Evolutionary conservation across 2,888 invertebrate genomes (phyloP).

Genomic region (Neoaliturus tenellus): DNA sequence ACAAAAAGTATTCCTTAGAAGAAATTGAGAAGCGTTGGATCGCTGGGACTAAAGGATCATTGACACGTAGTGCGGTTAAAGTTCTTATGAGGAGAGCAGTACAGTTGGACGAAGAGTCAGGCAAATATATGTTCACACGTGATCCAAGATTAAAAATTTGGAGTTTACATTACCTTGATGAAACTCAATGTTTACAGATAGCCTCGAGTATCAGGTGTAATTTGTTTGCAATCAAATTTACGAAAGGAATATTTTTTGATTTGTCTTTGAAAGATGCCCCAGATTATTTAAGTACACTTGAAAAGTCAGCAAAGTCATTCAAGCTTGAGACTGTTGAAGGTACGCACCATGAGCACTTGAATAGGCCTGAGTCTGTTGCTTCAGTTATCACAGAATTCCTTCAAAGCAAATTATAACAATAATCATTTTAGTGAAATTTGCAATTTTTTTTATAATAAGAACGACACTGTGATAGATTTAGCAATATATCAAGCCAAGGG

Average conservation of each 20-base stretch:
- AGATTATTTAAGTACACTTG: slow-evolving; percentile 76
- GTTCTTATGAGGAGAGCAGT: slow-evolving; percentile 74
- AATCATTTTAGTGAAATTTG: too few species aligned
- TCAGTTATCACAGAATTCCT: slow-evolving; percentile 77
- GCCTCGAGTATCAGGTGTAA: slow-evolving; percentile 75
- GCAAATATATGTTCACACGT: slow-evolving; percentile 79
- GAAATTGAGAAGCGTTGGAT: slow-evolving; percentile 73
- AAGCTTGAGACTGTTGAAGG: slow-evolving; percentile 80
- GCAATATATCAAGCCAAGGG: too few species aligned
- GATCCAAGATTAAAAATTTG: slow-evolving; percentile 78
- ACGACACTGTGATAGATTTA: too few species aligned
- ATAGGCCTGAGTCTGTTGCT: slow-evolving; percentile 78
- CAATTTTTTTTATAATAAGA: too few species aligned
- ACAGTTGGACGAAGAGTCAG: slow-evolving; percentile 73
- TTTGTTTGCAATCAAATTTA: slow-evolving; percentile 78
- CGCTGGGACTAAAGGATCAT: slow-evolving; percentile 76
- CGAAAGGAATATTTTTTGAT: slow-evolving; percentile 75
- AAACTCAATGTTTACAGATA: slow-evolving; percentile 43
- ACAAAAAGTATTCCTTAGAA: slow-evolving; percentile 60
- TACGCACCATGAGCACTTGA: slow-evolving; percentile 86
- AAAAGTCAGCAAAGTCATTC: slow-evolving; percentile 75
- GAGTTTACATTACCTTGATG: slow-evolving; percentile 48
- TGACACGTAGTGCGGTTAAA: slow-evolving; percentile 75
- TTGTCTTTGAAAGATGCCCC: slow-evolving; percentile 56
- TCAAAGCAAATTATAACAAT: slow-evolving; percentile 62